phyloP scores from a whole-genome alignment of 1,140 invertebrate genomes.

The Leptinotarsa texana region DNA sequence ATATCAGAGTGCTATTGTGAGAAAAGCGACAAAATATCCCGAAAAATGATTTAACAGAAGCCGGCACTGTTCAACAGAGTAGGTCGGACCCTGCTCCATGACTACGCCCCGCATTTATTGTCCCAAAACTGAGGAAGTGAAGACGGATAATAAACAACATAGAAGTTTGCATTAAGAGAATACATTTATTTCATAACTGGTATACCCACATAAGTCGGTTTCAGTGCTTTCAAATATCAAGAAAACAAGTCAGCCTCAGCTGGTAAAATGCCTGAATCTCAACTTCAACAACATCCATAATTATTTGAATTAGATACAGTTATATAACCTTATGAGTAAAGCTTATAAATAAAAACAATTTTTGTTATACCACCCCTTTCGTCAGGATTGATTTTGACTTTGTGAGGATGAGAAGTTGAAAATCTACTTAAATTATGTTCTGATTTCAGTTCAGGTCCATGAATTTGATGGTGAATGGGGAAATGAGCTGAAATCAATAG shows the following conservation, averaged over 20 bases:
- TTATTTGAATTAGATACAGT: conserved; percentile 16
- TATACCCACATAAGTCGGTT: conserved; percentile 5
- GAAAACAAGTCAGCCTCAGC: conserved; percentile 15
- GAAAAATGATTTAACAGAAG: too few relatives aligned
- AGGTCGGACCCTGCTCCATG: too few relatives aligned
- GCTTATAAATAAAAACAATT: conserved; percentile 9
- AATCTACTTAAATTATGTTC: conserved; percentile 19
- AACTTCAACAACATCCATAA: conserved; percentile 35
- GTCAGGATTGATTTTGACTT: background rate
- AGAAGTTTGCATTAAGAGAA: conserved; percentile 41
- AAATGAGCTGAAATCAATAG: conserved; percentile 35
- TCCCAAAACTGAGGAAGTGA: too few relatives aligned
- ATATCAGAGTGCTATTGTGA: too few relatives aligned
- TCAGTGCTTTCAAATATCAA: background rate
- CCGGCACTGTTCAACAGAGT: too few relatives aligned
- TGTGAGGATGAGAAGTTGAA: background rate
- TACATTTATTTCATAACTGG: conserved; percentile 35
- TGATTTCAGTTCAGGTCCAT: conserved; percentile 12
- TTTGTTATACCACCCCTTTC: conserved; percentile 18
- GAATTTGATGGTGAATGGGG: conserved; percentile 1
- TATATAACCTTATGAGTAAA: conserved; percentile 8
- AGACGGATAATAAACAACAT: conserved; percentile 29
- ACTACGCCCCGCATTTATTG: too few relatives aligned
- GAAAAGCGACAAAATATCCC: too few relatives aligned
- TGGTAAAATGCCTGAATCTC: conserved; percentile 35